A percentile compares a stretch with the other conserved stretches of the same genome.
phyloP scores from a whole-genome alignment of 2,888 invertebrate species.

The Nymphalis c-album region DNA sequence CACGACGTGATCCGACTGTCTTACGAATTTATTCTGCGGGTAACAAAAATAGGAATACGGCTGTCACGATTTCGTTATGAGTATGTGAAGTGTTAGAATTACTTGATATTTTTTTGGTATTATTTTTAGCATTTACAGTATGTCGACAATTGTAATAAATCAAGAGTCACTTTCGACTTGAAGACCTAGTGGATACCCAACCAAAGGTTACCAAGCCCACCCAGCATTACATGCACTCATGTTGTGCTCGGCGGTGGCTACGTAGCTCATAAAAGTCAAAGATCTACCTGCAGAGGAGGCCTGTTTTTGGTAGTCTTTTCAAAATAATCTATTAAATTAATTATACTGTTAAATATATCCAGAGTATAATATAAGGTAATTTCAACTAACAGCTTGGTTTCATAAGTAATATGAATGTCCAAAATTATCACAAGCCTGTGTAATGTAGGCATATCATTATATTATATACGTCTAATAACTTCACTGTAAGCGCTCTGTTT shows the following conservation, averaged over 20 bases:
- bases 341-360: too few relatives aligned
- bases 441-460: not conserved
- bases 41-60: constrained; percentile 25
- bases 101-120: not conserved
- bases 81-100: constrained; percentile 48
- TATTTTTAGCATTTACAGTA: not conserved
- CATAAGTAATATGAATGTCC: not conserved
- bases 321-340: too few relatives aligned
- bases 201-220: too few relatives aligned
- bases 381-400: not conserved
- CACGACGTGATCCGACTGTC: constrained; percentile 44
- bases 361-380: not conserved
- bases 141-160: too few relatives aligned
- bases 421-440: not conserved
- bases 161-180: too few relatives aligned
- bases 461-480: not conserved
- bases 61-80: constrained; percentile 40
- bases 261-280: too few relatives aligned
- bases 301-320: too few relatives aligned
- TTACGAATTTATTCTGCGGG: constrained; percentile 30
- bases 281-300: too few relatives aligned
- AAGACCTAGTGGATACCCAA: too few relatives aligned
- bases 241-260: too few relatives aligned
- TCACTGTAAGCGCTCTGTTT: not conserved
- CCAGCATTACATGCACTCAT: too few relatives aligned